Evolutionary conservation across 2,113 vertebrate genomes (phyloP).

Genomic region (Corapipo altera): DNA sequence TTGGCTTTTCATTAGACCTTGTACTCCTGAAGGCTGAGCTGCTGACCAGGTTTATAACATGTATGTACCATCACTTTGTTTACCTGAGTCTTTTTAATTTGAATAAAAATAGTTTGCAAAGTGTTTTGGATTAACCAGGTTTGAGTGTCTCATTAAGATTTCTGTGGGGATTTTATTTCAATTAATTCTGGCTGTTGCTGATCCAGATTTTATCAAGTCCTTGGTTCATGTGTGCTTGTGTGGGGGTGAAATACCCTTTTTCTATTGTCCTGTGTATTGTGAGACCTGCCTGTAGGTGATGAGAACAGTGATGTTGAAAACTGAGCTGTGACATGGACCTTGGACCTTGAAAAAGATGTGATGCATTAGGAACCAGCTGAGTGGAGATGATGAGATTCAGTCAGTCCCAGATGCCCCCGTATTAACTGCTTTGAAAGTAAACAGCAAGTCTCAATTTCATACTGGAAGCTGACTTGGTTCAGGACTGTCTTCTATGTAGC

Average conservation of each 20-base stretch:
- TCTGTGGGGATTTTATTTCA: conserved; percentile 45
- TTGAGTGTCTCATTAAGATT: conserved; percentile 69
- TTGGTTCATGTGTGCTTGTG: background rate
- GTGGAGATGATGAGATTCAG: background rate
- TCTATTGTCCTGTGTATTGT: background rate
- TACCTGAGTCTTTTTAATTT: conserved; percentile 81
- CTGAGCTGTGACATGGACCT: background rate
- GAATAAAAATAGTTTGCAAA: conserved; percentile 84
- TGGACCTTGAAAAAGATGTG: background rate
- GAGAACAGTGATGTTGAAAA: background rate
- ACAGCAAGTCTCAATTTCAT: conserved; percentile 7
- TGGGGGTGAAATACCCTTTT: background rate
- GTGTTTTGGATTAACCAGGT: conserved; percentile 79
- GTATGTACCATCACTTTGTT: conserved; percentile 81
- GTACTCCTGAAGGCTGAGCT: conserved; percentile 71
- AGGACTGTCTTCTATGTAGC: background rate
- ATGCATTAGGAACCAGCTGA: background rate
- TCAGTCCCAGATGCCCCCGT: background rate
- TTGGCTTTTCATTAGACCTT: conserved; percentile 75
- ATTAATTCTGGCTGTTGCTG: background rate
- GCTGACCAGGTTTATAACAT: conserved; percentile 73
- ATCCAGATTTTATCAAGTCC: background rate
- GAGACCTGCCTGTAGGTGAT: background rate
- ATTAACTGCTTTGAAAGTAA: conserved; percentile 21
- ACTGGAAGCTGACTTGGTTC: background rate